Conservation (phyloP, 2,888 invertebrate species). For the Limnephilus auricula region DNA sequence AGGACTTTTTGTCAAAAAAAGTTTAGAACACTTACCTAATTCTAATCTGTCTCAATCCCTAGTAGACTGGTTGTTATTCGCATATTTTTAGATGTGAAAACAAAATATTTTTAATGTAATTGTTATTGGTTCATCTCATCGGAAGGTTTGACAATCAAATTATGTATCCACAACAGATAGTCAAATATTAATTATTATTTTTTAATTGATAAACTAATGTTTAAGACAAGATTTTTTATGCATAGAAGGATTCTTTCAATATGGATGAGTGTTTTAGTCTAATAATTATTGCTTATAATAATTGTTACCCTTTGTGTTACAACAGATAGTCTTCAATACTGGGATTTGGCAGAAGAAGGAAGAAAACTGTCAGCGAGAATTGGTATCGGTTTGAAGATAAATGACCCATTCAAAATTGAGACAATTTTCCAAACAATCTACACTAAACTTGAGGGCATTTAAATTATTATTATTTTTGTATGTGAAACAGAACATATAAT, state of each 20-base stretch:
- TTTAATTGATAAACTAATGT: no score
- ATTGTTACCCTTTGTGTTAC: no score
- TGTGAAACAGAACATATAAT: not conserved
- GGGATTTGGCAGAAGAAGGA: not conserved
- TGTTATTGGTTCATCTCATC: not conserved
- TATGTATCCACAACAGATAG: not conserved
- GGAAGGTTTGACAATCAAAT: not conserved
- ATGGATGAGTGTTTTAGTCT: no score
- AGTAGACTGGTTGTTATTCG: not conserved
- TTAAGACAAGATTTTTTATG: no score
- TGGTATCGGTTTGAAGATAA: not conserved
- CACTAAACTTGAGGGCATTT: not conserved
- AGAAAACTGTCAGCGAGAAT: not conserved
- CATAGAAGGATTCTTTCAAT: no score
- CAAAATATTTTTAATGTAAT: not conserved
- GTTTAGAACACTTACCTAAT: not conserved
- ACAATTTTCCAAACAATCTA: not conserved
- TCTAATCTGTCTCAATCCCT: not conserved
- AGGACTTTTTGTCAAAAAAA: not conserved
- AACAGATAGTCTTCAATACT: not conserved
- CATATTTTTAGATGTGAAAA: not conserved
- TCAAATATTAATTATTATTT: no score
- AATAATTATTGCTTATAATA: no score
- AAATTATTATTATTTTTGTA: not conserved
- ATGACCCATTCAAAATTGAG: not conserved